Evolutionary conservation across 2,113 vertebrate genomes (phyloP), one percentile per base, ranked within the genome.

Genomic region (Okapia johnstoni): DNA sequence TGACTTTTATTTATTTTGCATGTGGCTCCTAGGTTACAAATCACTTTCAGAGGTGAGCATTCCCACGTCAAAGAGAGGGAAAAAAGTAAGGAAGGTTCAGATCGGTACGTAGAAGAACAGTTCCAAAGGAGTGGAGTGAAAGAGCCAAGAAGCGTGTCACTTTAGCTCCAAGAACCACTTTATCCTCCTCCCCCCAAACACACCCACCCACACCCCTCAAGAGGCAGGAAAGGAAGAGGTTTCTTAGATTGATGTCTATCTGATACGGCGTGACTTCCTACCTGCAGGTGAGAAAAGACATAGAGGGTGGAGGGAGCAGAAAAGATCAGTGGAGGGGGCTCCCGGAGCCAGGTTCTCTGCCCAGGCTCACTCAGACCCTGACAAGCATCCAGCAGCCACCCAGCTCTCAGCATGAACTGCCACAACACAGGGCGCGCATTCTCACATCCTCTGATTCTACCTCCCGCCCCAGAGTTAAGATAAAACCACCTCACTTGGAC

Each of bases 71-170:
- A 36, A 95, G 63, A 50, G 2, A 23, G 6, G 6, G 10, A 2
- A 2, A 23, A 11, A n/a, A 48, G 3, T 7, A 25, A 52, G 26
- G 36, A 21, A 5, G 15, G 7, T 11, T 40, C 60, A 21, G 57
- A 46, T 55, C 13, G 0, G 28, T 30, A 26, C 1, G 1, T 3
- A 80, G 57, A 40, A 80, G 48, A 28, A 15, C 9, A 33, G 17
- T 25, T 48, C n/a, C 33, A 40, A 30, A 36, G 4, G 30, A 60
- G 55, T 3, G 14, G 5, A 7, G 11, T 30, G 15, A 12, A 46
- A 43, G 23, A 43, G 26, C 33, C 61, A 9, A 57, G 26, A 13
- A 25, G 17, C 5, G 0, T 15, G 0, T 14, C 3, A 3, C 12
- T 21, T 52, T 33, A 33, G 26, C 11, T 26, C 21, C 13, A 6